Conservation (phyloP, 1,140 invertebrate species). For the Drosophila ananassae region DNA sequence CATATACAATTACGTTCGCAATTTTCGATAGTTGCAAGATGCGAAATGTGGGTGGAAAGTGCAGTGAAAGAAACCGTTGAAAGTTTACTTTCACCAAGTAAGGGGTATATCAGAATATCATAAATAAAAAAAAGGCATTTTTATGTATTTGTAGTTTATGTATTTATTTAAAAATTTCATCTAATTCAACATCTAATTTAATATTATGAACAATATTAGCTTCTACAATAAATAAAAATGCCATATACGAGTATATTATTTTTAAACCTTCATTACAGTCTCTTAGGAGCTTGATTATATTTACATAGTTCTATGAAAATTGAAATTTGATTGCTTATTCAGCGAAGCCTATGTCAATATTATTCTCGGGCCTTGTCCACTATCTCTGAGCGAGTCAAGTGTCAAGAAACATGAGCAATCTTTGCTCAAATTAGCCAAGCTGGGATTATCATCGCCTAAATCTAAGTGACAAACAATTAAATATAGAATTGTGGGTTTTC, state of each 20-base stretch:
- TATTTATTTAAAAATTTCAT: too few relatives aligned
- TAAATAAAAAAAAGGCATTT: too few relatives aligned
- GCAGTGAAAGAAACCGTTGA: constrained; percentile 18
- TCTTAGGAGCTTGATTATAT: neutral
- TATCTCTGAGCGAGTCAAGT: neutral
- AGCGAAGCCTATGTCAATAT: neutral
- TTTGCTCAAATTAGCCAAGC: constrained; percentile 6
- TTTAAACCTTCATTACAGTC: too few relatives aligned
- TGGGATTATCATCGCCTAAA: constrained; percentile 12
- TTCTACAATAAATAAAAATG: too few relatives aligned
- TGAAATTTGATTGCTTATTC: neutral
- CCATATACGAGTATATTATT: too few relatives aligned
- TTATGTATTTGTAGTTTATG: too few relatives aligned
- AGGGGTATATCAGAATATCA: too few relatives aligned
- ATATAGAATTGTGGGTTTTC: constrained; percentile 12
- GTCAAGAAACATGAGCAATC: neutral
- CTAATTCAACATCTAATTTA: too few relatives aligned
- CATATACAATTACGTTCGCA: constrained; percentile 73
- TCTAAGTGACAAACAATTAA: constrained; percentile 16
- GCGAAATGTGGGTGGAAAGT: constrained; percentile 25
- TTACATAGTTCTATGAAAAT: neutral
- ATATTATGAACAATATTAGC: too few relatives aligned
- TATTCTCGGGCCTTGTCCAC: neutral
- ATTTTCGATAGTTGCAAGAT: constrained; percentile 49
- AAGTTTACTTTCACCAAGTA: neutral